These are phyloP conservation scores for Meriones psammophilus DNA, from an alignment of 2,797 vertebrate genomes.

Conservation along the genomic window DNA sequence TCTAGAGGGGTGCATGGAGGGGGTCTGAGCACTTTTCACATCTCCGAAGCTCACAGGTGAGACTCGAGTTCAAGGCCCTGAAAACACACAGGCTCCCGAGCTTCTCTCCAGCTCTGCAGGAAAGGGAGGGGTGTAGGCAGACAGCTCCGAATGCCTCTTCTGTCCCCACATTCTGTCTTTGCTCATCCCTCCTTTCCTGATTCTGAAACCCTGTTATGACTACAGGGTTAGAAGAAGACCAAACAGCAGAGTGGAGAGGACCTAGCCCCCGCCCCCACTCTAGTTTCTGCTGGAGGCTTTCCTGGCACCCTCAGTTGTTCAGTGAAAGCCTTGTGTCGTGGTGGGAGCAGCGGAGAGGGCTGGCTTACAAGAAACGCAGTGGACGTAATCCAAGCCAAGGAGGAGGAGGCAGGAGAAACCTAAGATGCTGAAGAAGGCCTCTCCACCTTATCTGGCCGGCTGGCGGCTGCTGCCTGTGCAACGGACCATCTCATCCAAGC, in stretches of 20 bases:
- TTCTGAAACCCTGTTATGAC: neutral
- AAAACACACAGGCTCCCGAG: neutral
- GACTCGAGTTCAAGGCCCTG: neutral
- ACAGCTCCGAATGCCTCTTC: neutral
- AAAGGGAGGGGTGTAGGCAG: neutral
- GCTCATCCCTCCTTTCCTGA: neutral
- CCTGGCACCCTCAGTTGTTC: neutral
- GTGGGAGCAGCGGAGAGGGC: neutral
- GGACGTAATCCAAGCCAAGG: conserved; percentile 11
- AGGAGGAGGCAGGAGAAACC: conserved; percentile 43
- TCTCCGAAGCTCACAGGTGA: accelerated
- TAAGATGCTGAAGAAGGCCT: conserved; percentile 31
- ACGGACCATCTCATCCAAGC: conserved; percentile 65
- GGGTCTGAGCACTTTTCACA: neutral
- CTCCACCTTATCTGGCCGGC: neutral
- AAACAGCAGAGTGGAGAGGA: neutral
- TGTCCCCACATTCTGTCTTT: neutral
- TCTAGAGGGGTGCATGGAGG: accelerated
- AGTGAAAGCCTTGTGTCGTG: neutral
- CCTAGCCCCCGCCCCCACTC: neutral
- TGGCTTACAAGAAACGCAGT: neutral
- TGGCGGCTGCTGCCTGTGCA: conserved; percentile 72
- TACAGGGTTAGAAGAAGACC: neutral
- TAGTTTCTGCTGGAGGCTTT: neutral
- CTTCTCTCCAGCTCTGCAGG: neutral